Conservation (phyloP, 2,888 invertebrate genomes). For the Cabera pusaria region DNA sequence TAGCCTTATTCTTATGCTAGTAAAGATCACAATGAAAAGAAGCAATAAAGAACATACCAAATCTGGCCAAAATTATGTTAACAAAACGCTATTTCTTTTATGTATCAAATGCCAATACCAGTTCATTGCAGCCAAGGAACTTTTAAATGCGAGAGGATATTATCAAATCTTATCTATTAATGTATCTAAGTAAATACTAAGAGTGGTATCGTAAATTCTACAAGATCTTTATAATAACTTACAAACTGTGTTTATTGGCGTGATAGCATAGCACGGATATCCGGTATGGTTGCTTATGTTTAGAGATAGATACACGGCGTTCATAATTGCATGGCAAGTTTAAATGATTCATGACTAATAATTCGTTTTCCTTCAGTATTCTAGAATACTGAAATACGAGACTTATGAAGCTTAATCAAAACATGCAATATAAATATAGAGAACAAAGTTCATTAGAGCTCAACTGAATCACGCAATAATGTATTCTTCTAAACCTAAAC, state of each 20-base stretch:
- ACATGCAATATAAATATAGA: constrained; percentile 18
- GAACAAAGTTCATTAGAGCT: constrained; percentile 24
- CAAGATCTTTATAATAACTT: constrained; percentile 12
- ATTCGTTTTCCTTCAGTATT: constrained; percentile 25
- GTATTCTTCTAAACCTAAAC: constrained; percentile 34
- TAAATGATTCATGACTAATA: constrained; percentile 34
- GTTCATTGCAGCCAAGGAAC: too few relatives aligned
- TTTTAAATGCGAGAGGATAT: constrained; percentile 1
- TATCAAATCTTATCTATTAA: constrained; percentile 7
- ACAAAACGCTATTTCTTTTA: too few relatives aligned
- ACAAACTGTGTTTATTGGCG: too few relatives aligned
- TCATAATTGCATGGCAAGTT: constrained; percentile 15
- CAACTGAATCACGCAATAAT: constrained; percentile 45
- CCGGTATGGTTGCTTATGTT: constrained; percentile 44
- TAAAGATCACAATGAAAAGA: not conserved
- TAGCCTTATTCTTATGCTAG: constrained; percentile 11
- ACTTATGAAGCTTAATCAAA: constrained; percentile 12
- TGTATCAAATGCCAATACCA: too few relatives aligned
- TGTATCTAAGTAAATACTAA: constrained; percentile 2
- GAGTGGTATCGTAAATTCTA: not conserved
- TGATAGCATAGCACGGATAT: constrained; percentile 32
- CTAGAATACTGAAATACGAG: constrained; percentile 35
- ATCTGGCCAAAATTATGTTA: too few relatives aligned
- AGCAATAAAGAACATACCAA: too few relatives aligned
- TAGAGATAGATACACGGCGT: constrained; percentile 16